Base-by-base conservation (phyloP, 2,113 vertebrate genomes). In the Triplophysa siluroides region DNA sequence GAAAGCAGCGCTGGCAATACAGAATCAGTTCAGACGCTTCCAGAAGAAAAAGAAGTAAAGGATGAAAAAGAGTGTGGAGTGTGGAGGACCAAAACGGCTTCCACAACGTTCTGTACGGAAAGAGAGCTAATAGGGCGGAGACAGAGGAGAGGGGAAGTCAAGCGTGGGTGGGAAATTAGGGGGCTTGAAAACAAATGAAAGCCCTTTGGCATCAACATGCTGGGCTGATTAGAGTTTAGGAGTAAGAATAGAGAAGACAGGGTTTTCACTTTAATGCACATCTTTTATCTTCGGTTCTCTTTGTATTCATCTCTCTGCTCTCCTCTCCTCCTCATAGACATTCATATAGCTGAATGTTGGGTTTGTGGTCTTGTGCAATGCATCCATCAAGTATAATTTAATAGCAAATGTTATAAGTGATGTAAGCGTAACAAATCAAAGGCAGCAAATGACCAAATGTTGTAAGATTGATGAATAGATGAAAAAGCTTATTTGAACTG, bases 1-100 rank as follows among this genome's bases (percentile, higher is more conserved):
- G 66, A 83, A 82, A 26, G 85, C 83, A 47, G 80, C 83, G 61
- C 63, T 86, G 78, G 85, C 85, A 61, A 86, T 86, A 61, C 82
- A 86, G 80, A 86, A 21, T 72, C 82, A 86, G 80, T 86, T 84
- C 83, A 82, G 85, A 61, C 82, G 80, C 60, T 86, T 86, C 74
- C 78, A 86, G 65, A 86, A 79, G 65, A 83, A 83, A 60, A 86
- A 84, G 54, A 82, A 86, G 66, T 80, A 75, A 72, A 79, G 47
- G 4, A 73, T 33, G 12, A 61, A 24, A 13, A 16, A 64, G 9
- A 24, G 21, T 43, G 21, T 18, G 33, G 21, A 3, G 50, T n/a
- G 47, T 43, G 43, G 29, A 75, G 43, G 41, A 61, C 61, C 50
- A 24, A 63, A 71, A 24, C 0, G n/a, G 19, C 50, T 58, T 54